Conservation (phyloP, 1,140 invertebrate genomes). For the Ditylenchus dipsaci region DNA sequence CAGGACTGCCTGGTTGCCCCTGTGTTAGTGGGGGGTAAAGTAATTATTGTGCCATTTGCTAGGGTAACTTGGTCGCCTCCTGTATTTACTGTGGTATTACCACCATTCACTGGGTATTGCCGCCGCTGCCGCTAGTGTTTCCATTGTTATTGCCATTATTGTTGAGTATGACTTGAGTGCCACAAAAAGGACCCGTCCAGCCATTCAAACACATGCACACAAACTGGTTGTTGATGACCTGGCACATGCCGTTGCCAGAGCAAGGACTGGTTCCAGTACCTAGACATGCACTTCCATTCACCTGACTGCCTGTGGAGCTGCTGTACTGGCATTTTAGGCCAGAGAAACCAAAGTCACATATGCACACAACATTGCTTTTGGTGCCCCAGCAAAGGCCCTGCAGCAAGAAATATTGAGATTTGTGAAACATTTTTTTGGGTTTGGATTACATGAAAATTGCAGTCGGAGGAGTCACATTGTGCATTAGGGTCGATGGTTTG, state of each 20-base stretch:
- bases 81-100: too few relatives aligned
- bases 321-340: background rate
- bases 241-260: background rate
- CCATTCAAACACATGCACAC: background rate
- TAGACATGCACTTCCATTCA: background rate
- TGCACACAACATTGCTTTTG: background rate
- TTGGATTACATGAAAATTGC: too few relatives aligned
- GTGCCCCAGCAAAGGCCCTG: background rate
- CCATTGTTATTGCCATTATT: background rate
- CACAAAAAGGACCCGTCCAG: background rate
- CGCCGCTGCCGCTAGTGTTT: background rate
- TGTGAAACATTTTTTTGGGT: too few relatives aligned
- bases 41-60: background rate
- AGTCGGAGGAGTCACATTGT: background rate
- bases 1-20: too few relatives aligned
- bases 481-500: background rate
- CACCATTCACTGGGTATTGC: too few relatives aligned
- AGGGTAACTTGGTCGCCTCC: too few relatives aligned
- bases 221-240: background rate
- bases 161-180: background rate
- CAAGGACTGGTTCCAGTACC: background rate
- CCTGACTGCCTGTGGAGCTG: background rate
- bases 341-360: background rate
- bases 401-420: too few relatives aligned
- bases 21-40: background rate